Conservation (phyloP, 2,888 invertebrate genomes). For the Augochlorella aurata region DNA sequence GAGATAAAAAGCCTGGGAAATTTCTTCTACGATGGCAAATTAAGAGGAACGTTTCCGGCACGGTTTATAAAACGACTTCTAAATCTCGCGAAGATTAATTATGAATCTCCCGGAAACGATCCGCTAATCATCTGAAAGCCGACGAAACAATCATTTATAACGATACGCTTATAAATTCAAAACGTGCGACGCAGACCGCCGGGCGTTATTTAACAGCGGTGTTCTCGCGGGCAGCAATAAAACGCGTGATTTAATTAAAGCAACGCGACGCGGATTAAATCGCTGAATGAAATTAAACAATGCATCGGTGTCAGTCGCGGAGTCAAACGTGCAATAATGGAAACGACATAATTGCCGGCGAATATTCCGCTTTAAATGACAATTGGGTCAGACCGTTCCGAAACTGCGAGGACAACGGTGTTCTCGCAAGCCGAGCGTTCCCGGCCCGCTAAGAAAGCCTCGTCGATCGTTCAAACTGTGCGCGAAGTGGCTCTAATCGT, state of each 20-base stretch:
- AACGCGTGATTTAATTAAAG: constrained; percentile 55
- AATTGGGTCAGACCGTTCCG: constrained; percentile 10
- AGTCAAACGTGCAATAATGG: constrained; percentile 15
- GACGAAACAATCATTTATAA: neutral
- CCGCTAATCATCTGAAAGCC: neutral
- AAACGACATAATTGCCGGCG: constrained; percentile 1
- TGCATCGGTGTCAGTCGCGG: constrained; percentile 11
- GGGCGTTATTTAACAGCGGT: constrained; percentile 16
- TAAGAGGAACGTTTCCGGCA: neutral
- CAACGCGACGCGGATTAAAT: constrained; percentile 42
- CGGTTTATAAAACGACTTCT: neutral
- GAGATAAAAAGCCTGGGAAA: neutral
- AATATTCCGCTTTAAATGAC: constrained; percentile 15
- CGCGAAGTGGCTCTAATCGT: constrained; percentile 72
- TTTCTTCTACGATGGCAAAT: neutral
- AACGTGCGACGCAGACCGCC: neutral
- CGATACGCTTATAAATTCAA: neutral
- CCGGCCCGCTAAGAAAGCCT: neutral
- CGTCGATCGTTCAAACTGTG: constrained; percentile 42
- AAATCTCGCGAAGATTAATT: neutral
- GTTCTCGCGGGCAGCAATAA: constrained; percentile 21
- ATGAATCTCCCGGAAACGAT: neutral
- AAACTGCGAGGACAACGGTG: neutral
- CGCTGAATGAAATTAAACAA: constrained; percentile 54
- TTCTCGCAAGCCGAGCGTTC: neutral